Base-by-base conservation (phyloP, 2,888 invertebrate species). In the Macrophya annulata region DNA sequence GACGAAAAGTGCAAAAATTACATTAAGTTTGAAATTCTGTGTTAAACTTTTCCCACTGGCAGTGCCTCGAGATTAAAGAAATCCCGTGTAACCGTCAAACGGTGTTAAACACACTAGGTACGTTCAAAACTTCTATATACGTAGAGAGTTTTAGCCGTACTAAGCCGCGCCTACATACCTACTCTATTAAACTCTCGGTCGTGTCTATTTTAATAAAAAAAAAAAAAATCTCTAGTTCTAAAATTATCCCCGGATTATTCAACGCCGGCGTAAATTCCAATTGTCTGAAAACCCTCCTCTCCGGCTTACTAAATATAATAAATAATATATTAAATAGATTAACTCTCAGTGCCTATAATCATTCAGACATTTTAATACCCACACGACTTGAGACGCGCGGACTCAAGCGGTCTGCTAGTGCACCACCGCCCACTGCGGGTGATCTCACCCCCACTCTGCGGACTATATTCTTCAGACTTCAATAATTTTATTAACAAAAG, bases 1-100 rank as follows among this genome's bases (percentile, higher is more conserved):
- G 90, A 90, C 89, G 91, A 91, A 90, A 91, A 90, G 91, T 90
- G 91, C 89, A 90, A 91, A 89, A 90, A 89, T 88, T 90, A 89
- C 88, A 90, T 90, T 88, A 90, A 91, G 88, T 90, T 89, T 89
- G 88, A 85, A 88, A 89, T 91, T 89, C 89, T 91, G 91, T 91
- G 91, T 92, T 92, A 91, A 92, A 90, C 86, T 86, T 86, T 86
- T 87, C 81, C 81, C 87, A 89, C 86, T 86, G 87, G 86, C 87
- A 86, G 87, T 86, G 87, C 79, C 84, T 86, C 86, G 85, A 86
- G 82, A 86, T 87, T 87, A 86, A 88, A 81, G 84, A 86, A 85
- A 86, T 85, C 86, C 85, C 87, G 87, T 86, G 86, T 84, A 87
- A 87, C 84, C 74, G 62, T 43, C 31, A 74, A 74, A 72, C 83